Evolutionary conservation across 2,888 invertebrate genomes (phyloP), one percentile per base, ranked within the genome.

Genomic region (Lasioglossum vierecki): DNA sequence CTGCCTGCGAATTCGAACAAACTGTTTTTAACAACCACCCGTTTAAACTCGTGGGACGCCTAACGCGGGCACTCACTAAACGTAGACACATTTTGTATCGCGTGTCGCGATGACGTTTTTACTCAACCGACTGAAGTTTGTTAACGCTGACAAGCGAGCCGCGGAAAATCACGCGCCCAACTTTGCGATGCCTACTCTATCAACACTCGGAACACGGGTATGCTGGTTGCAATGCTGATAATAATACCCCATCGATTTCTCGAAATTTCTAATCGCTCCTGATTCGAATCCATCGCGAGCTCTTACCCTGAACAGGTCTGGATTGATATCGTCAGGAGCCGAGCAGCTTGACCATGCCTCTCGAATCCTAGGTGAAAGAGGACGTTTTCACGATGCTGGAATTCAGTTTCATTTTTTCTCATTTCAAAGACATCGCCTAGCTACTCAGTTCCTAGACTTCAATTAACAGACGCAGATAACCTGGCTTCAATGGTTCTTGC

Each of bases 131-230:
- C 26, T 30, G 30, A 26, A 49, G 46, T 44, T 35, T 13, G 22
- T 35, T 18, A 1, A 11, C 18, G 63, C 30, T 3, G 68, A 84
- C 84, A 79, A 72, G 8, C 72, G 79, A 76, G 46, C 49, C 6
- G 63, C 53, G 22, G 13, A n/a, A 30, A 46, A 22, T 35, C 39
- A 39, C 39, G 4, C 68, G 22, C 68, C 18, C 3, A 63, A 63
- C 63, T 63, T 63, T 63, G 6, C 63, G 30, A 63, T 1, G n/a
- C 4, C 57, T n/a, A 11, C 57, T 11, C n/a, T 11, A 0, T 9
- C 18, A 22, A n/a, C 57, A 22, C 22, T 53, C 49, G 57, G n/a
- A 8, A 15, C 22, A 18, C 8, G 53, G 53, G 22, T 0, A 0
- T 22, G 18, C 2, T 53, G 53, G 22, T 53, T 18, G 8, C 53